These are phyloP conservation scores for Psococerastis gibbosa DNA, from an alignment of 2,888 invertebrate genomes.

Conservation along the genomic window DNA sequence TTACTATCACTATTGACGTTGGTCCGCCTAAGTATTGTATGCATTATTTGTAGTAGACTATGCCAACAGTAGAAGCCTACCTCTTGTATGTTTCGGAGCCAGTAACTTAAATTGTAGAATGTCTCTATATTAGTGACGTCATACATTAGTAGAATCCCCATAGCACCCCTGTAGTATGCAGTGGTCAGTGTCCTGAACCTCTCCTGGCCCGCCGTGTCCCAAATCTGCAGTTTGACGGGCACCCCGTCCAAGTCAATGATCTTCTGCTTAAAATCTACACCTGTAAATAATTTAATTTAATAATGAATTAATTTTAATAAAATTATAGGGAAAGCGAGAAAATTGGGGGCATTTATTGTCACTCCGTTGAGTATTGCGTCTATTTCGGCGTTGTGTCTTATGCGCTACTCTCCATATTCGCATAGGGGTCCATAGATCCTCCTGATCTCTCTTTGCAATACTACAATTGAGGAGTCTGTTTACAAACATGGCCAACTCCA, in stretches of 20 bases:
- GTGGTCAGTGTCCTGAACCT: conserved; percentile 64
- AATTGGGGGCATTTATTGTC: background rate
- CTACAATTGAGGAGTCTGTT: too few species aligned
- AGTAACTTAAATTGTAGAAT: conserved; percentile 78
- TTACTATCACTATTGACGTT: too few species aligned
- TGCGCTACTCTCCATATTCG: too few species aligned
- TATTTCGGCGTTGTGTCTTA: too few species aligned
- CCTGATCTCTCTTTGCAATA: too few species aligned
- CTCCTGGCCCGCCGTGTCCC: conserved; percentile 71
- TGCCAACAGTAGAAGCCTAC: too few species aligned
- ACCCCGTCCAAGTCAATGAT: conserved; percentile 71
- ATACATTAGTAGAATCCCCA: conserved; percentile 82
- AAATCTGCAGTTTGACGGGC: conserved; percentile 63
- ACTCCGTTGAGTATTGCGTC: too few species aligned
- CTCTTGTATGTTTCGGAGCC: conserved; percentile 80
- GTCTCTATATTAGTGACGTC: conserved; percentile 78
- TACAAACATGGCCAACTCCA: too few species aligned
- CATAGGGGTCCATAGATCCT: too few species aligned
- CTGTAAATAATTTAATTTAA: conserved; percentile 37
- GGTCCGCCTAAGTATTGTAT: too few species aligned
- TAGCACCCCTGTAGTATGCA: conserved; percentile 74
- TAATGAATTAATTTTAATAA: conserved; percentile 14
- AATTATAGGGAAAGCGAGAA: background rate
- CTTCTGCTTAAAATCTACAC: conserved; percentile 80
- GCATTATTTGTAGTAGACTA: too few species aligned